Evolutionary conservation across 2,113 vertebrate genomes (phyloP), one percentile per base, ranked within the genome.

Genomic region (Hydrochoerus hydrochaeris): DNA sequence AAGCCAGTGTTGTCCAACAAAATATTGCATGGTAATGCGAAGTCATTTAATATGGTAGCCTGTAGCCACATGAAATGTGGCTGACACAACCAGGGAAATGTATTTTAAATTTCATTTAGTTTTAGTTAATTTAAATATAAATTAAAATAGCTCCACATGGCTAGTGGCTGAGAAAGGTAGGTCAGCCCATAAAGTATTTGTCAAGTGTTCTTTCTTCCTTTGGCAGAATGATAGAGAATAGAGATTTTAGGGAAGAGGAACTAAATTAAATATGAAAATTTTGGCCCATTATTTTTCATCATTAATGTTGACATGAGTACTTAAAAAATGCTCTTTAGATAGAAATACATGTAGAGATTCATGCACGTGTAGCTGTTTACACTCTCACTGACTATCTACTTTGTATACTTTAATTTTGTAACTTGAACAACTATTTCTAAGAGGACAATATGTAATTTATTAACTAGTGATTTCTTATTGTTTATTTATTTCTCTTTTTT

Each of bases 311-410:
- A 84, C 54, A 67, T 75, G 35, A 83, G 83, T 90, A 58, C 24
- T 90, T 94, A 83, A 71, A 96, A 75, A 93, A 67, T 67, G 26
- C n/a, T 85, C 90, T 44, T 73, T 32, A 38, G 28, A n/a, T n/a
- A n/a, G n/a, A n/a, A n/a, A n/a, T n/a, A n/a, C n/a, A n/a, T n/a
- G n/a, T n/a, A n/a, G n/a, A n/a, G n/a, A n/a, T n/a, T n/a, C n/a
- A n/a, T n/a, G n/a, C n/a, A n/a, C n/a, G n/a, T n/a, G n/a, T n/a
- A n/a, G n/a, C n/a, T n/a, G n/a, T n/a, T n/a, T n/a, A n/a, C n/a
- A n/a, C n/a, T n/a, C n/a, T n/a, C n/a, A n/a, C n/a, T n/a, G n/a
- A n/a, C n/a, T n/a, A n/a, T n/a, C n/a, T n/a, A n/a, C n/a, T n/a
- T n/a, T n/a, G n/a, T n/a, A n/a, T n/a, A n/a, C n/a, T n/a, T n/a